These are phyloP conservation scores for Mormyrus proboscirostris DNA, from an alignment of 2,797 vertebrate species.

Conservation along the genomic window DNA sequence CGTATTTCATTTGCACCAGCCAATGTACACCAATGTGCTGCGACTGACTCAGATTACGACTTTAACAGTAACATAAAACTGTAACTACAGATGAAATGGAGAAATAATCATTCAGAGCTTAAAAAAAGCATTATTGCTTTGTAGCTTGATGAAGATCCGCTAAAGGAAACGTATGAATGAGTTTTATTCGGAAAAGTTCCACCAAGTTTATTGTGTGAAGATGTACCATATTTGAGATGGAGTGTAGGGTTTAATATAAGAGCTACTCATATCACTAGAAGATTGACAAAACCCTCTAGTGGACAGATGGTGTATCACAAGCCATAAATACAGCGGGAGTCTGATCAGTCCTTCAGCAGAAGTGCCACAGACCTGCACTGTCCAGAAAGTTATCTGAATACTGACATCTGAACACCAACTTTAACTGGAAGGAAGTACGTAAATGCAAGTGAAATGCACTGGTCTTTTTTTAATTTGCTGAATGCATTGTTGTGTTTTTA, in stretches of 20 bases:
- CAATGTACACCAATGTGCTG: not conserved
- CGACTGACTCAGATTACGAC: not conserved
- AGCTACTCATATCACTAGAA: not conserved
- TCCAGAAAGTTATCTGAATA: not conserved
- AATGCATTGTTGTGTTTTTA: not conserved
- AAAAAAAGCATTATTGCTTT: not conserved
- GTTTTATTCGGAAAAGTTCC: not conserved
- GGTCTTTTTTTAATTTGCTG: not conserved
- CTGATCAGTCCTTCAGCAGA: not conserved
- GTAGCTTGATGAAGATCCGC: not conserved
- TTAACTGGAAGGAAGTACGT: not conserved
- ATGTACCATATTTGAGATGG: not conserved
- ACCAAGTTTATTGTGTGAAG: not conserved
- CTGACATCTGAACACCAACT: not conserved
- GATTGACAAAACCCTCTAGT: conserved; percentile 2
- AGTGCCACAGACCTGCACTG: not conserved
- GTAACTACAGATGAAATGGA: not conserved
- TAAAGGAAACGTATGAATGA: not conserved
- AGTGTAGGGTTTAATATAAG: not conserved
- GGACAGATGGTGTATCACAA: not conserved
- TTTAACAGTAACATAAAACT: not conserved
- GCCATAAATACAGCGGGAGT: not conserved
- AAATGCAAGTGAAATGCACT: not conserved
- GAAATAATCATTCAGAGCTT: not conserved
- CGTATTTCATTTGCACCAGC: not conserved